These are phyloP conservation scores for Diglossa cyanea DNA, from an alignment of 2,797 vertebrate genomes.

Conservation along the genomic window DNA sequence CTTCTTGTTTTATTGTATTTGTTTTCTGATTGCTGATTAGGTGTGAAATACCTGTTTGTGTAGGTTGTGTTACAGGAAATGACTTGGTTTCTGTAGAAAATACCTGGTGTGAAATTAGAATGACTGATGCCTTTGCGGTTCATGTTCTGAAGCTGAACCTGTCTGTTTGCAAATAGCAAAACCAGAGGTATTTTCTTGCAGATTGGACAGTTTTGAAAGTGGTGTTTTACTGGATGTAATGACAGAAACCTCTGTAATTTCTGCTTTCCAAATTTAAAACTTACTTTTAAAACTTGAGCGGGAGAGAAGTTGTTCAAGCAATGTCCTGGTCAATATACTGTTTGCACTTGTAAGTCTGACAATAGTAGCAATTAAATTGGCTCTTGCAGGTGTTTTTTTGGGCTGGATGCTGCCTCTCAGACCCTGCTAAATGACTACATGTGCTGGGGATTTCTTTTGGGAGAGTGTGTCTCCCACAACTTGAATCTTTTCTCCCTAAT, in stretches of 20 bases:
- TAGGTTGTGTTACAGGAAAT: neutral
- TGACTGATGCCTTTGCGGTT: neutral
- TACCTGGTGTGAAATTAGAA: neutral
- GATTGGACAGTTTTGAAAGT: neutral
- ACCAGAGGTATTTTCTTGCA: neutral
- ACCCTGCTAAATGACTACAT: neutral
- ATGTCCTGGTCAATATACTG: neutral
- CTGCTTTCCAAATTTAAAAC: neutral
- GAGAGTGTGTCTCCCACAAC: neutral
- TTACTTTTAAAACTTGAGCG: neutral
- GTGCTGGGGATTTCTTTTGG: neutral
- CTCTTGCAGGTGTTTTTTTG: neutral
- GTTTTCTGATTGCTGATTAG: neutral
- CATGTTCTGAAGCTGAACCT: neutral
- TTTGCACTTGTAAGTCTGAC: neutral
- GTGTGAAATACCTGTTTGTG: neutral
- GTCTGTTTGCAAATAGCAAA: neutral
- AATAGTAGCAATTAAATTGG: neutral
- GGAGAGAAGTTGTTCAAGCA: neutral
- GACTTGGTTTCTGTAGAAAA: neutral
- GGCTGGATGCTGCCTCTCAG: neutral
- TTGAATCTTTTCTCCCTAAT: neutral
- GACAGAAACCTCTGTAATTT: neutral
- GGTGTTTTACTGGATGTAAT: neutral
- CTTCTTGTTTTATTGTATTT: neutral